Base-by-base conservation (phyloP, 2,888 invertebrate species). In the Eilema caniola region DNA sequence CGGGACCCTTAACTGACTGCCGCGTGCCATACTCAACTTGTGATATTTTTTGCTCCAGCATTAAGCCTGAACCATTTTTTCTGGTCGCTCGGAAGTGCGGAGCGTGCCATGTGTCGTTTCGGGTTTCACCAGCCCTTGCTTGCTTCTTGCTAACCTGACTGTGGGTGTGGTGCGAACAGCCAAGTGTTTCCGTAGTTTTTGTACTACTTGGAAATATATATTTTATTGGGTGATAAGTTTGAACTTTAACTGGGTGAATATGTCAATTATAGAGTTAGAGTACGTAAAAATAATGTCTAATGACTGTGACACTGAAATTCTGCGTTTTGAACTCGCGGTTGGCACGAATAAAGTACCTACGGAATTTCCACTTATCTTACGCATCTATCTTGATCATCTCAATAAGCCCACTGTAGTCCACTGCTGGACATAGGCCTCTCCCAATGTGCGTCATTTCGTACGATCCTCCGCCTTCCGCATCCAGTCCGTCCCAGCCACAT, bases 21-120 rank as follows among this genome's bases (percentile, higher is more conserved):
- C 60, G 3, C 47, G 62, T 77, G 56, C 63, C 63, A 73, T 76
- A 74, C 78, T n/a, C 64, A 62, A 61, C 62, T 68, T 68, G 65
- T 67, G 62, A 57, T 62, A 79, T 76, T 86, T 85, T 87, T 86
- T 86, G 83, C 79, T 62, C 62, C 62, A 31, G 62, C 75, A 72
- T 78, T 81, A 80, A 78, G 83, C 66, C 76, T 69, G 60, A n/a
- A 41, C 75, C 75, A 75, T 85, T 92, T 92, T 92, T 92, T 90
- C 85, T 83, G 57, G 87, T 85, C 89, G 90, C 72, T 94, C 90
- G 94, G 94, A 94, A 94, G 94, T 93, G 90, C 86, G 87, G 89
- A 90, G 90, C 90, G 90, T 90, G 92, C 92, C 94, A 94, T 93
- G 89, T 94, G 94, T 75, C 79, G 90, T 81, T 74, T 93, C 92